A percentile compares a stretch with the other conserved stretches of the same genome.
phyloP scores from a whole-genome alignment of 92 coral and sea anemone genomes.

The Epizoanthus illoricatus region DNA sequence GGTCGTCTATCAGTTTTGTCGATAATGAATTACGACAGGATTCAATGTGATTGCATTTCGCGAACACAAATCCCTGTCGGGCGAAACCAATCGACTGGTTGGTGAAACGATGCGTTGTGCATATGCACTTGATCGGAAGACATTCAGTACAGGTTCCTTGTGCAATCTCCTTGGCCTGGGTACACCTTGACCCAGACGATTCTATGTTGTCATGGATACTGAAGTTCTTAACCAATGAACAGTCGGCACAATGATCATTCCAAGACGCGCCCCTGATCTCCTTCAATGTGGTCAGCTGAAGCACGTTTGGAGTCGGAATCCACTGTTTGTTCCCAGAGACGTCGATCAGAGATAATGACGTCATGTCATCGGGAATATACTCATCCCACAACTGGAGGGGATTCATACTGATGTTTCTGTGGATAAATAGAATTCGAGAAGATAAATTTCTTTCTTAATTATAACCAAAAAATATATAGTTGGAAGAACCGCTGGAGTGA shows the following conservation, averaged over 20 bases:
- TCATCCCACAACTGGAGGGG: slow-evolving; percentile 52
- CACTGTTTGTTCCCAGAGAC: slow-evolving; percentile 38
- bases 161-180: background rate
- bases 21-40: background rate
- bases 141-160: slow-evolving; percentile 17
- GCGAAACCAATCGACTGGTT: slow-evolving; percentile 13
- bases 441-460: background rate
- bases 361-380: slow-evolving; percentile 35
- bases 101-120: background rate
- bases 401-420: slow-evolving; percentile 48
- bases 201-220: background rate
- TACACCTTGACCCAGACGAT: background rate
- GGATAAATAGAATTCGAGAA: background rate
- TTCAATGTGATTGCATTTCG: background rate
- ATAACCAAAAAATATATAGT: background rate
- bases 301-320: slow-evolving; percentile 42
- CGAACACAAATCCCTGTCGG: slow-evolving; percentile 22
- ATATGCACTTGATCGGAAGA: slow-evolving; percentile 12
- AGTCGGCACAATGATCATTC: slow-evolving; percentile 48
- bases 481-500: no score
- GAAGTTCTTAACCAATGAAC: slow-evolving; percentile 50
- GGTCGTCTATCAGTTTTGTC: slow-evolving; percentile 3
- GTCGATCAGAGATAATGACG: slow-evolving; percentile 47
- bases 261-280: slow-evolving; percentile 58
- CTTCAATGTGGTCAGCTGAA: slow-evolving; percentile 37